Conservation (phyloP, 92 coral and sea anemone species). For the Parazoanthus darwini region DNA sequence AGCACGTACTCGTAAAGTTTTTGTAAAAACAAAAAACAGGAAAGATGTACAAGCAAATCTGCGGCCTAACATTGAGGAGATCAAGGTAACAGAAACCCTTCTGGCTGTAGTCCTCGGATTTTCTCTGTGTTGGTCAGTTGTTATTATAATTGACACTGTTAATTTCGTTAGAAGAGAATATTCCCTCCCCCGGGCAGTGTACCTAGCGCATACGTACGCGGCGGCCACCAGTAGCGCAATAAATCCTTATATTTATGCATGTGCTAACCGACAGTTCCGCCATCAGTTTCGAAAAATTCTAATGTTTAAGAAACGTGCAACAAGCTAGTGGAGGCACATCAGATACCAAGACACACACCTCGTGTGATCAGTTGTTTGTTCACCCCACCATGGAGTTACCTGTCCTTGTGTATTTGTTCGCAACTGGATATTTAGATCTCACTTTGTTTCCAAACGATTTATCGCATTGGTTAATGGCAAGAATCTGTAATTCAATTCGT, state of each 20-base stretch:
- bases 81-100: constrained; percentile 63
- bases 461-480: no score
- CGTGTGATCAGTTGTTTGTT: no score
- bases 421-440: no score
- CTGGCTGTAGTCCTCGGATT: constrained; percentile 67
- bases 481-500: no score
- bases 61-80: constrained; percentile 51
- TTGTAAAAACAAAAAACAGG: neutral
- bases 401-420: no score
- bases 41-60: neutral
- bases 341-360: neutral
- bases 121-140: constrained; percentile 58
- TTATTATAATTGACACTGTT: neutral
- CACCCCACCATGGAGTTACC: no score
- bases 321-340: neutral
- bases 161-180: neutral
- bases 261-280: constrained; percentile 78
- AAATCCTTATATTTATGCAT: constrained; percentile 77
- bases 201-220: constrained; percentile 52
- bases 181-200: constrained; percentile 39
- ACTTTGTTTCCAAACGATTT: no score
- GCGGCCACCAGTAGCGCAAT: constrained; percentile 75
- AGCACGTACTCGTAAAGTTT: neutral
- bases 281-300: constrained; percentile 56
- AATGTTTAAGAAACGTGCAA: neutral